Percentiles rank a stretch among this genome's conserved stretches.
These are phyloP conservation scores for Tretioscincus oriximinensis DNA, from an alignment of 2,113 vertebrate genomes.

Conservation along the genomic window DNA sequence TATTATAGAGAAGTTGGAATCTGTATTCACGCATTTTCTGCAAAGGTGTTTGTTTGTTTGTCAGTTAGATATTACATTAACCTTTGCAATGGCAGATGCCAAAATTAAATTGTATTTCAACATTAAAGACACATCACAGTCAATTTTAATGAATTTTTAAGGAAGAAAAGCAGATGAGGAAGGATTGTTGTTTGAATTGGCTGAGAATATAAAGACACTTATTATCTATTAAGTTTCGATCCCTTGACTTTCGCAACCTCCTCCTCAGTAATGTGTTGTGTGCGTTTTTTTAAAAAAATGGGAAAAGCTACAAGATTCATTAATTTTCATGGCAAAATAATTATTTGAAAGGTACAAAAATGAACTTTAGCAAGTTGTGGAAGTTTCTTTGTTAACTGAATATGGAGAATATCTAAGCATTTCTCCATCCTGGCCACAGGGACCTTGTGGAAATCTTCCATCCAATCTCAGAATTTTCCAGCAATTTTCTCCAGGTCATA, in stretches of 20 bases:
- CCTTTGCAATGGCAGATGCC: conserved; percentile 19
- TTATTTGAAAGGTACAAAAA: not conserved
- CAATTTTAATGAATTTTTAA: conserved; percentile 25
- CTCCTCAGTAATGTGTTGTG: not conserved
- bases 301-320: not conserved
- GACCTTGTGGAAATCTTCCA: too few species aligned
- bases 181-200: conserved; percentile 21
- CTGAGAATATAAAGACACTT: conserved; percentile 10
- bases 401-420: too few species aligned
- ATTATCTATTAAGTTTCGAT: not conserved
- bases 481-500: too few species aligned
- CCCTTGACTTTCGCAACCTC: not conserved
- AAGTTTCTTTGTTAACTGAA: too few species aligned
- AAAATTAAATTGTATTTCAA: conserved; percentile 31
- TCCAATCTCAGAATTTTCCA: too few species aligned
- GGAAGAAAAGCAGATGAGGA: conserved; percentile 10
- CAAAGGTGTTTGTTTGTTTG: conserved; percentile 5
- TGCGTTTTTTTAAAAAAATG: too few species aligned
- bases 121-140: conserved; percentile 27
- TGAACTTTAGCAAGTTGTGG: not conserved
- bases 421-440: too few species aligned
- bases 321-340: not conserved
- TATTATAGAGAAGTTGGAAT: conserved; percentile 4
- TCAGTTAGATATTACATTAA: conserved; percentile 20
- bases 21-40: conserved; percentile 8